Evolutionary conservation across 1,140 invertebrate species (phyloP).

Genomic region (Danaus plexippus): DNA sequence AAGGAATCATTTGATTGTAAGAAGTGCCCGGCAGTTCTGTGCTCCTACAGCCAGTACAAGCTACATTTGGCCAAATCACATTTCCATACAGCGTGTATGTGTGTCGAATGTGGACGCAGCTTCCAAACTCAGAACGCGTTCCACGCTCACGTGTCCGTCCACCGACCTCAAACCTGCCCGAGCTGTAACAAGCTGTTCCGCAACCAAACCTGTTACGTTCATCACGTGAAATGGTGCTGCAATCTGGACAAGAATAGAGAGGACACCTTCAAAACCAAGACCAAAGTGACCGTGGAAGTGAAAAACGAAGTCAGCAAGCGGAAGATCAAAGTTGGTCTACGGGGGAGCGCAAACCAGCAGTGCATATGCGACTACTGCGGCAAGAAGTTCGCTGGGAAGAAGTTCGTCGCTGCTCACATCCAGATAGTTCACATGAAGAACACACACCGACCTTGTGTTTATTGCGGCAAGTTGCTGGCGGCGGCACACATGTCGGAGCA

Average conservation of each 20-base stretch:
- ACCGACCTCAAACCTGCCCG: slow-evolving; percentile 40
- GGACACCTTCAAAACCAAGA: slow-evolving; percentile 26
- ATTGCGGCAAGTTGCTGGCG: slow-evolving; percentile 50
- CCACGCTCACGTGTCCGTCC: slow-evolving; percentile 38
- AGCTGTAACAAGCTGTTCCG: slow-evolving; percentile 44
- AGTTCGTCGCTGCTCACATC: slow-evolving; percentile 47
- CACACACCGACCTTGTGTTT: slow-evolving; percentile 45
- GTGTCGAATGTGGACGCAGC: slow-evolving; percentile 45
- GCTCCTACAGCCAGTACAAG: slow-evolving; percentile 22
- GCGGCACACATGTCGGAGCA: slow-evolving; percentile 52
- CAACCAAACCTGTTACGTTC: slow-evolving; percentile 45
- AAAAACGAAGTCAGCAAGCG: slow-evolving; percentile 29
- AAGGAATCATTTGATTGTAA: slow-evolving; percentile 35
- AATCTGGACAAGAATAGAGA: slow-evolving; percentile 32
- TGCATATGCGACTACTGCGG: slow-evolving; percentile 55
- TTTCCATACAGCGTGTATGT: slow-evolving; percentile 27
- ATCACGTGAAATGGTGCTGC: slow-evolving; percentile 45
- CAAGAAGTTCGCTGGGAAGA: slow-evolving; percentile 46
- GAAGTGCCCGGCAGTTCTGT: slow-evolving; percentile 41
- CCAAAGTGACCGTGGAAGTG: slow-evolving; percentile 32
- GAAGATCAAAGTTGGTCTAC: slow-evolving; percentile 38
- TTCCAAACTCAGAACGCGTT: slow-evolving; percentile 36
- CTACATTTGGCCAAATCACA: slow-evolving; percentile 34
- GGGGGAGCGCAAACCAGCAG: slow-evolving; percentile 35
- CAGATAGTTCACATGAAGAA: slow-evolving; percentile 54